Conservation (phyloP, 2,113 vertebrate species). For the Conger conger region DNA sequence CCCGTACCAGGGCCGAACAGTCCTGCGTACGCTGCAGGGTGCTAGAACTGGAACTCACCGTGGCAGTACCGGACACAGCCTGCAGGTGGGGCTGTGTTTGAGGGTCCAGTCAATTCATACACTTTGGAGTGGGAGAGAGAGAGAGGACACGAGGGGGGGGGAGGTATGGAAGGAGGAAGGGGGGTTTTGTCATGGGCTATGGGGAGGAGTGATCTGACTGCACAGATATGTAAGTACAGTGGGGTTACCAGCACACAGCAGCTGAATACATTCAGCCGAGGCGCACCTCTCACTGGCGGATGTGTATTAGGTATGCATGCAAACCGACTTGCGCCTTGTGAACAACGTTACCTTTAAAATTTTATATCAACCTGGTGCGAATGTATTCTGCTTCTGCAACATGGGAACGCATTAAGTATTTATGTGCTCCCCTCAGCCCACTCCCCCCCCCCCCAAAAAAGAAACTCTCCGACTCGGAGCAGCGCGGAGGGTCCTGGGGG, state of each 20-base stretch:
- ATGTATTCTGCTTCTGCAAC: slow-evolving; percentile 37
- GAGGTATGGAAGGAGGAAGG: neutral
- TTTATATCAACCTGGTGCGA: slow-evolving; percentile 37
- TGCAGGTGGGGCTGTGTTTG: neutral
- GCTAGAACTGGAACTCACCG: neutral
- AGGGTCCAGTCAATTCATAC: neutral
- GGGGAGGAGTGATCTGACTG: neutral
- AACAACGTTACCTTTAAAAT: slow-evolving; percentile 31
- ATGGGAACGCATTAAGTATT: slow-evolving; percentile 41
- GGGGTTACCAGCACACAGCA: neutral
- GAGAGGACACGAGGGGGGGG: neutral
- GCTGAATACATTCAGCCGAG: slow-evolving; percentile 29
- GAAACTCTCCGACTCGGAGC: neutral
- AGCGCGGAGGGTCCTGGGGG: neutral
- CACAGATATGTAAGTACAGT: neutral
- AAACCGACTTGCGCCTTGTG: neutral
- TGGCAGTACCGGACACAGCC: neutral
- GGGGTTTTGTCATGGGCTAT: neutral
- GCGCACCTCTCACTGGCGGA: neutral
- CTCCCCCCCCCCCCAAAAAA: slow-evolving; percentile 16
- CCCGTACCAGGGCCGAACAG: neutral
- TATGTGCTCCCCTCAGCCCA: slow-evolving; percentile 25
- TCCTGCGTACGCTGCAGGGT: neutral
- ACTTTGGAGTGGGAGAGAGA: neutral
- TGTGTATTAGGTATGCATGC: neutral